A percentile compares a stretch with the other conserved stretches of the same genome.
Evolutionary conservation across 2,888 invertebrate species (phyloP).

Genomic region (Monoplex corrugatus): DNA sequence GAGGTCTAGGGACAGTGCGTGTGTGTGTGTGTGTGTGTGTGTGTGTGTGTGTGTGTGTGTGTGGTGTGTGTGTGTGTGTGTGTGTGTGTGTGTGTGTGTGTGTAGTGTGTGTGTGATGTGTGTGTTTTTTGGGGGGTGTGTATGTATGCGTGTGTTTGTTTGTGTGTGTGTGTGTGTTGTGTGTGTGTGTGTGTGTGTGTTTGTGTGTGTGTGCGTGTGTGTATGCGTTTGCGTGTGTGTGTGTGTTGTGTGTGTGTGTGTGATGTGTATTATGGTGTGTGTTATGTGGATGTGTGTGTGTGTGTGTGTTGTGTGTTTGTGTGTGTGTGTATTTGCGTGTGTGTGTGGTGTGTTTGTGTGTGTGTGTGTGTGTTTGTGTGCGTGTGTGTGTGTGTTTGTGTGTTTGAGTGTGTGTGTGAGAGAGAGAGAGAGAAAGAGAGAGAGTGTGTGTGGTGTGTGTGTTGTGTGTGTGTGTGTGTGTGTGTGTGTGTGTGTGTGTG

Average conservation of each 20-base stretch:
- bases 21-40: neutral
- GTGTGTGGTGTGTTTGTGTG: neutral
- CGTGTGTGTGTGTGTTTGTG: too few relatives aligned
- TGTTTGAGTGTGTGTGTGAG: neutral
- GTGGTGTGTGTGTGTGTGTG: neutral
- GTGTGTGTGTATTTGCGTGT: neutral
- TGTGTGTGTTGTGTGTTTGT: neutral
- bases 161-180: neutral
- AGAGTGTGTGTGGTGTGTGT: too few relatives aligned
- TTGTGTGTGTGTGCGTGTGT: neutral
- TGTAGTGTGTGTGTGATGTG: neutral
- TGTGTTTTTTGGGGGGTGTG: neutral
- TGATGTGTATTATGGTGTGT: too few relatives aligned
- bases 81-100: neutral
- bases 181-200: neutral
- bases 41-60: neutral
- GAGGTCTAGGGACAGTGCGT: neutral
- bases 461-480: too few relatives aligned
- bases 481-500: too few relatives aligned
- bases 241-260: neutral
- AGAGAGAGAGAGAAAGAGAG: neutral
- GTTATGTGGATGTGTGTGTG: neutral
- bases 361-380: neutral
- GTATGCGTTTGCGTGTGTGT: neutral
- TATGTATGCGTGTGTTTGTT: too few relatives aligned